Evolutionary conservation across 2,113 vertebrate genomes (phyloP).

Genomic region (Rhinolophus sinicus): DNA sequence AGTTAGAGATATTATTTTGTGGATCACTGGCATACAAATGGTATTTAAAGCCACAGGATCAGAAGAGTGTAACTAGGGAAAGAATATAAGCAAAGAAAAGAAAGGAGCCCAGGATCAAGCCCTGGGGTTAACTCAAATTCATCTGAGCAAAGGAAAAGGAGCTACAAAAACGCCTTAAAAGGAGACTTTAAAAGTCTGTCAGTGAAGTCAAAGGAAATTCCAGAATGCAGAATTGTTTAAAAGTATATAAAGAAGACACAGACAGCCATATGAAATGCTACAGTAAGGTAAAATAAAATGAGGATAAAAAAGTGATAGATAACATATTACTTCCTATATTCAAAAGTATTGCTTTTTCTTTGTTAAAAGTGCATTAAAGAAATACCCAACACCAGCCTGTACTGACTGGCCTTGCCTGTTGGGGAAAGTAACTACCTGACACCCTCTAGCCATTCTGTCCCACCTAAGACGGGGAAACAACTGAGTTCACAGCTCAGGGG

Average conservation of each 20-base stretch:
- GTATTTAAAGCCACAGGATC: neutral
- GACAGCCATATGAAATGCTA: neutral
- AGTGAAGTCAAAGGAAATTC: neutral
- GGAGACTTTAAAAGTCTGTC: neutral
- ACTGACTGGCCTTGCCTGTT: neutral
- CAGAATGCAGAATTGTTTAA: neutral
- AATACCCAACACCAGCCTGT: neutral
- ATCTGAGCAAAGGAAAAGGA: neutral
- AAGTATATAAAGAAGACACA: neutral
- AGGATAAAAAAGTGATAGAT: neutral
- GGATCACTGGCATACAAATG: constrained; percentile 12
- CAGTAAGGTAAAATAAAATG: neutral
- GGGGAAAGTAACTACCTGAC: neutral
- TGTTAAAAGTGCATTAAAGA: neutral
- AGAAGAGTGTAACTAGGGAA: neutral
- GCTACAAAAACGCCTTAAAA: neutral
- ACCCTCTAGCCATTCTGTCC: neutral
- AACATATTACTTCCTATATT: neutral
- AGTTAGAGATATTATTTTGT: neutral
- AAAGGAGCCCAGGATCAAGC: neutral
- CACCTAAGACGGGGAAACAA: neutral
- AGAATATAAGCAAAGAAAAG: neutral
- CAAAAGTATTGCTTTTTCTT: neutral
- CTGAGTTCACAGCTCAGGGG: neutral
- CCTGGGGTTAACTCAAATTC: neutral